Percentiles rank a stretch among this genome's conserved stretches.
phyloP scores from a whole-genome alignment of 1,140 invertebrate species.

The Pemphigus obesinymphae region DNA sequence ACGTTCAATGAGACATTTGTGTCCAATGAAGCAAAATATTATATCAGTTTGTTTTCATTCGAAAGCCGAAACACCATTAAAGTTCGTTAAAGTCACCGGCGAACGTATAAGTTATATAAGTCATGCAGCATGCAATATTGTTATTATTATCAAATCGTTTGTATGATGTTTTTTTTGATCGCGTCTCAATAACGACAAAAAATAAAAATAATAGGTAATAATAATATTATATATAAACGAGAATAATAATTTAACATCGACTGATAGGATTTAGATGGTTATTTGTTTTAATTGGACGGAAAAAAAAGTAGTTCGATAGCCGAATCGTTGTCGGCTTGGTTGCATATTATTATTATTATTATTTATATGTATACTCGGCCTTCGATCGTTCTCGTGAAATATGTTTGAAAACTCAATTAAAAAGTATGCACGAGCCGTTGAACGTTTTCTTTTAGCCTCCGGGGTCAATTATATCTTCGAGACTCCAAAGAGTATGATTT shows the following conservation, averaged over 20 bases:
- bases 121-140: too few species aligned
- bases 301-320: neutral
- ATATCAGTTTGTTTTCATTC: too few species aligned
- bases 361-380: too few species aligned
- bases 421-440: neutral
- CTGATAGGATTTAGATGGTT: neutral
- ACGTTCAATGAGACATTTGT: too few species aligned
- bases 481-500: conserved; percentile 9
- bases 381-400: neutral
- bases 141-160: neutral
- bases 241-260: conserved; percentile 7
- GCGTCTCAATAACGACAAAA: neutral
- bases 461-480: conserved; percentile 9
- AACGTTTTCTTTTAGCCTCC: neutral
- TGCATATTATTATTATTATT: too few species aligned
- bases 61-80: too few species aligned
- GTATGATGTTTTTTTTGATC: too few species aligned
- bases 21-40: too few species aligned
- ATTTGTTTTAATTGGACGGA: conserved; percentile 4
- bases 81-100: neutral
- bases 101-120: neutral
- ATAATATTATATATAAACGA: too few species aligned
- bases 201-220: too few species aligned
- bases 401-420: conserved; percentile 27
- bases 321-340: too few species aligned